Base-by-base conservation (phyloP, 2,888 invertebrate genomes). In the Crocallis elinguaria region DNA sequence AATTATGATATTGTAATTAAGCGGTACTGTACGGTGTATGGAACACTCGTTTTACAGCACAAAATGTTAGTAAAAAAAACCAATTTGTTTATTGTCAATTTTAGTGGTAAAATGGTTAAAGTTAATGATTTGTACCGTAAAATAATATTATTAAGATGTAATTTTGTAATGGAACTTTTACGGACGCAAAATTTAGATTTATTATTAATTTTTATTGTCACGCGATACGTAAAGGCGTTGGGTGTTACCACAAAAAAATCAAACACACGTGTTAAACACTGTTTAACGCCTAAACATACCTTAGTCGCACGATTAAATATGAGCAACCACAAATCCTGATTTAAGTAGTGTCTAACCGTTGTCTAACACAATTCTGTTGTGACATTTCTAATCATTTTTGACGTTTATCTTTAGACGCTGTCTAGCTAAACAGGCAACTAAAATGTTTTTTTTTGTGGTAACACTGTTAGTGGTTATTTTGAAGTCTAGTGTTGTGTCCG, bases 21-120 rank as follows among this genome's bases (percentile, higher is more conserved):
- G 83, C 72, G 82, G 79, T 86, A 88, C 76, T 78, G 78, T 86
- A 84, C 81, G 82, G 86, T 88, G 86, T 87, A 82, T 66, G 75
- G 82, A 87, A 90, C 91, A 91, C 91, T 91, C 89, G 91, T 91
- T 91, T 90, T 90, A 84, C 82, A 85, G 90, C 91, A 90, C 91
- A 91, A 90, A 86, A 86, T 86, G 84, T 88, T 89, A 88, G 85
- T 70, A 78, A 76, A 74, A 81, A 77, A 76, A 75, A 81, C 79
- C 79, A 75, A 77, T 88, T 90, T 80, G 81, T 86, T 90, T 88
- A 82, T 80, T 80, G 87, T 89, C 89, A 90, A 89, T 91, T 91
- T 90, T 91, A 90, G 88, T 82, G 69, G 69, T 87, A 88, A 81
- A 64, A 75, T 73, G 72, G 75, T 73, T 75, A 75, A 64, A 57